These are phyloP conservation scores for Ceyx cyanopectus DNA, from an alignment of 2,113 vertebrate genomes.

Conservation along the genomic window DNA sequence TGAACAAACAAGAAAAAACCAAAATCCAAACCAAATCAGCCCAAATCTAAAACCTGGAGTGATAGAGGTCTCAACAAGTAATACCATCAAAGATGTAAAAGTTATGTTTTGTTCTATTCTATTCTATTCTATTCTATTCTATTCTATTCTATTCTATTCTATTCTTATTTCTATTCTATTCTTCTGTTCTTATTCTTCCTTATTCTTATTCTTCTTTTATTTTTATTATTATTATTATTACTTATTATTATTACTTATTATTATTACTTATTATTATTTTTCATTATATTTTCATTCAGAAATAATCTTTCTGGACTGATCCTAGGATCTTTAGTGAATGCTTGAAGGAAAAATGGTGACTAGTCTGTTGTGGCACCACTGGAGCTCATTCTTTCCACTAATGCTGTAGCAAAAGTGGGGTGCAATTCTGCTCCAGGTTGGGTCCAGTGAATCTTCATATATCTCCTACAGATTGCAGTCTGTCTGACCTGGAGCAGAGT, in stretches of 20 bases:
- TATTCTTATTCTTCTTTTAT: too few species aligned
- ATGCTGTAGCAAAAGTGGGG: not conserved
- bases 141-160: too few species aligned
- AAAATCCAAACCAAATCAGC: not conserved
- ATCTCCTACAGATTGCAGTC: not conserved
- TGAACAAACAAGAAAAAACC: rapidly evolving
- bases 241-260: too few species aligned
- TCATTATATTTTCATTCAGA: not conserved
- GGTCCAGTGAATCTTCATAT: not conserved
- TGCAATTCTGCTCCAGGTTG: not conserved
- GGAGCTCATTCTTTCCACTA: not conserved
- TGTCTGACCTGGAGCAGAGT: not conserved
- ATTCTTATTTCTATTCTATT: too few species aligned
- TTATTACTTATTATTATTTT: too few species aligned
- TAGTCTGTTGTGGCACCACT: not conserved
- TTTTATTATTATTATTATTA: too few species aligned
- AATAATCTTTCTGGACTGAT: not conserved
- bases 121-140: not conserved
- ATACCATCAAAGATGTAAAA: not conserved
- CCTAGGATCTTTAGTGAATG: not conserved
- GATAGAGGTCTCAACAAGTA: not conserved
- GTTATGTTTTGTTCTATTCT: not conserved
- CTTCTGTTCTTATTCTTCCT: too few species aligned
- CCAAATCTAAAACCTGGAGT: not conserved
- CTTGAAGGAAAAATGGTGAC: not conserved